Evolutionary conservation across 1,140 invertebrate genomes (phyloP).

Genomic region (Pararge aegeria): DNA sequence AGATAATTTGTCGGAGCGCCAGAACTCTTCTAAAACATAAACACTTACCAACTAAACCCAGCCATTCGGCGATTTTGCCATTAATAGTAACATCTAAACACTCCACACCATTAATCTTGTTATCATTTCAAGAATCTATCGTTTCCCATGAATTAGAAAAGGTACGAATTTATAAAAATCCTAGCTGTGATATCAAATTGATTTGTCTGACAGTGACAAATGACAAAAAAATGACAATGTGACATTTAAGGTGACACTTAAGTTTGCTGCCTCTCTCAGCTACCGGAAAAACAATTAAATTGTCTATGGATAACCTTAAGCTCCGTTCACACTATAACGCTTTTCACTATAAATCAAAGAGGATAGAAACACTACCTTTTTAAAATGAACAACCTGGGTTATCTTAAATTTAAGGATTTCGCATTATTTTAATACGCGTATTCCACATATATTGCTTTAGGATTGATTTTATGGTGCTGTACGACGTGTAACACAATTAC

Average conservation of each 20-base stretch:
- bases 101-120: constrained; percentile 43
- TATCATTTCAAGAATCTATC: constrained; percentile 49
- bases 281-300: too few species aligned
- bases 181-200: constrained; percentile 20
- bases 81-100: constrained; percentile 60
- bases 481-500: too few species aligned
- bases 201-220: constrained; percentile 2
- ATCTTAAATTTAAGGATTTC: too few species aligned
- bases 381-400: too few species aligned
- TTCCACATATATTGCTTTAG: too few species aligned
- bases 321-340: too few species aligned
- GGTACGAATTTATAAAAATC: constrained; percentile 13
- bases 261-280: too few species aligned
- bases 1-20: constrained; percentile 30
- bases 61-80: constrained; percentile 78
- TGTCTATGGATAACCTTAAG: too few species aligned
- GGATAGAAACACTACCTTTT: too few species aligned
- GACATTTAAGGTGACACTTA: not conserved
- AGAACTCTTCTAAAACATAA: constrained; percentile 22
- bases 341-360: too few species aligned
- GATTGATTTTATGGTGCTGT: too few species aligned
- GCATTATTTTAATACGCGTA: too few species aligned
- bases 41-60: constrained; percentile 76
- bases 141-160: constrained; percentile 24
- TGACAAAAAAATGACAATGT: not conserved